Conservation (phyloP, 2,888 invertebrate genomes). For the Sinodicranocentrus sp. region DNA sequence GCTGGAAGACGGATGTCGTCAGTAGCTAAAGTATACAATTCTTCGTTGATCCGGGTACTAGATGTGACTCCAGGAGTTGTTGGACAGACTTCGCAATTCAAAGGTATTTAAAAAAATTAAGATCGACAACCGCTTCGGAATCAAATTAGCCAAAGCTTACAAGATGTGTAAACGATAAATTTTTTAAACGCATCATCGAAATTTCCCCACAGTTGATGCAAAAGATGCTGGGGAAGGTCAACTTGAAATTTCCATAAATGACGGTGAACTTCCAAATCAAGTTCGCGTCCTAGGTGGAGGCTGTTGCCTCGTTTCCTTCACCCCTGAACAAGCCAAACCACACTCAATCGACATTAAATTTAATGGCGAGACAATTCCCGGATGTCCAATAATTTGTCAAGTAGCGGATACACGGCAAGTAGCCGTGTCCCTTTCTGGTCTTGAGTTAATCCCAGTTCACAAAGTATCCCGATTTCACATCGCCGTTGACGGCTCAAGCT, state of each 20-base stretch:
- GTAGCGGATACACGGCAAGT: conserved; percentile 89
- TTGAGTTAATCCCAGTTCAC: conserved; percentile 92
- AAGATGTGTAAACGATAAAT: too few relatives aligned
- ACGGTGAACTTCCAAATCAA: conserved; percentile 99
- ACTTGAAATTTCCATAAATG: conserved; percentile 99
- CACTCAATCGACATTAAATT: conserved; percentile 97
- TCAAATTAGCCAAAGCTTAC: too few relatives aligned
- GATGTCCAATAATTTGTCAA: conserved; percentile 92
- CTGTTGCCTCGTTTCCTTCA: conserved; percentile 95
- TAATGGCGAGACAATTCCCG: conserved; percentile 93
- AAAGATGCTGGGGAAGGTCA: conserved; percentile 99
- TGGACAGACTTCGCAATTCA: conserved; percentile 97
- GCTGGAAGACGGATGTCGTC: conserved; percentile 93
- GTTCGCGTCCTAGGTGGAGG: conserved; percentile 97
- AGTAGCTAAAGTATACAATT: conserved; percentile 96
- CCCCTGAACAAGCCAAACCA: conserved; percentile 93
- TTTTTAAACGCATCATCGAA: too few relatives aligned
- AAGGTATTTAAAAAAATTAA: too few relatives aligned
- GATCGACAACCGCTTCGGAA: too few relatives aligned
- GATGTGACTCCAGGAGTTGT: conserved; percentile 96
- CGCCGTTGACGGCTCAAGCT: conserved; percentile 85
- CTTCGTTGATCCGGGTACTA: conserved; percentile 94
- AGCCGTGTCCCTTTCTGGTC: conserved; percentile 85
- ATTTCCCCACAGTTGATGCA: conserved; percentile 91
- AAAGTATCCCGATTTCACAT: conserved; percentile 88